Evolutionary conservation across 2,888 invertebrate genomes (phyloP).

Genomic region (Eurytoma californica): DNA sequence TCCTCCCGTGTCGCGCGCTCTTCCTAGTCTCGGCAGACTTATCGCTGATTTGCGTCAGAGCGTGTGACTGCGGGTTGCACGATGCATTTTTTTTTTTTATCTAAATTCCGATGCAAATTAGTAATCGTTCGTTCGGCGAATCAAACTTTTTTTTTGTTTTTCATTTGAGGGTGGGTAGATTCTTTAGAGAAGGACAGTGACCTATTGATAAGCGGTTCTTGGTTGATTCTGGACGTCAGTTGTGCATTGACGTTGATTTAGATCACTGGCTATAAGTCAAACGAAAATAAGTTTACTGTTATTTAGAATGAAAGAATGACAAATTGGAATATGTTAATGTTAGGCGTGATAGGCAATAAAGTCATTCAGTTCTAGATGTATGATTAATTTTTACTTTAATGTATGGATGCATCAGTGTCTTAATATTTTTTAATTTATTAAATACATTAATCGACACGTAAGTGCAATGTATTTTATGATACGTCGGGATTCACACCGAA

Average conservation of each 20-base stretch:
- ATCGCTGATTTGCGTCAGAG: background rate
- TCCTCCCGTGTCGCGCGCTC: background rate
- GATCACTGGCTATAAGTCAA: too few relatives aligned
- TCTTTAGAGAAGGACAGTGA: too few relatives aligned
- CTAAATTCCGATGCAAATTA: background rate
- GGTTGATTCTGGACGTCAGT: too few relatives aligned
- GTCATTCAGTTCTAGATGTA: too few relatives aligned
- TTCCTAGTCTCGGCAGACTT: background rate
- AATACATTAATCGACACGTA: conserved; percentile 14
- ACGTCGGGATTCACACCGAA: background rate
- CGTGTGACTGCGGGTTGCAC: background rate
- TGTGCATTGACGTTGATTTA: too few relatives aligned
- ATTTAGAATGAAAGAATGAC: too few relatives aligned
- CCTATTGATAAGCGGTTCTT: too few relatives aligned
- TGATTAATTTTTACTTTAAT: too few relatives aligned
- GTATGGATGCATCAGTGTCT: too few relatives aligned
- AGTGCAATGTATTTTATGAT: conserved; percentile 20
- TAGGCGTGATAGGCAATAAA: too few relatives aligned
- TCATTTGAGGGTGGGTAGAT: background rate
- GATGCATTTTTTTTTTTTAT: background rate
- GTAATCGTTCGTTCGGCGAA: background rate
- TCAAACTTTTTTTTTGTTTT: background rate
- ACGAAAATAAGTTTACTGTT: too few relatives aligned
- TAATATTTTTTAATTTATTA: background rate
- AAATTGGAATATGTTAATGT: too few relatives aligned